Percentiles rank a stretch among this genome's conserved stretches.
Evolutionary conservation across 2,113 vertebrate species (phyloP).

Genomic region (Orientallactaga bullata): DNA sequence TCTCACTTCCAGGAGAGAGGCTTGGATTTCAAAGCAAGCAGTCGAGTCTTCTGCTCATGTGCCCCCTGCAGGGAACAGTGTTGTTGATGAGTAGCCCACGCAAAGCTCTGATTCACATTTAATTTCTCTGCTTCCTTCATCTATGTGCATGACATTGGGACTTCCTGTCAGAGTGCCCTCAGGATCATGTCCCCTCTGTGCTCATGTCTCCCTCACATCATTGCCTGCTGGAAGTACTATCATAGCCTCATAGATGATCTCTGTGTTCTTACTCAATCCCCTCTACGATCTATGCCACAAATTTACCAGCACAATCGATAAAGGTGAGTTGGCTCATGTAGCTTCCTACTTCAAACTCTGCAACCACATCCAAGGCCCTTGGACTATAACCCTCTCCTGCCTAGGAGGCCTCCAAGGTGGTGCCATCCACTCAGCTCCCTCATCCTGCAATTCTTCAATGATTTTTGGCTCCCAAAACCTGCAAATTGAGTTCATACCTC

Average conservation of each 20-base stretch:
- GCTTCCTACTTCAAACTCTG: background rate
- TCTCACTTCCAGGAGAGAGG: background rate
- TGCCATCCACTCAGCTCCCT: background rate
- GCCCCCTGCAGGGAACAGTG: background rate
- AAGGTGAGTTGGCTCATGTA: background rate
- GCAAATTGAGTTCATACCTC: background rate
- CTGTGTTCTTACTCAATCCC: background rate
- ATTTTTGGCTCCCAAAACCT: background rate
- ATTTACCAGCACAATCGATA: background rate
- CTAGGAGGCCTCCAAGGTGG: background rate
- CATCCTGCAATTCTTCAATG: background rate
- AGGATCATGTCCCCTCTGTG: background rate
- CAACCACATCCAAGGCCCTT: background rate
- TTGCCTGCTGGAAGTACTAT: no score
- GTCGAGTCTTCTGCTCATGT: fast-evolving
- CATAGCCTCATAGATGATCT: background rate
- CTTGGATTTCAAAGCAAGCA: background rate
- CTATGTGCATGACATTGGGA: background rate
- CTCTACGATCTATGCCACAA: background rate
- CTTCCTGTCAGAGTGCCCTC: background rate
- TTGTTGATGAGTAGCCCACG: background rate
- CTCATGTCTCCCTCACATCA: background rate
- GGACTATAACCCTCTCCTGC: background rate
- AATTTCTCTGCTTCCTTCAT: background rate
- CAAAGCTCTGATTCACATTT: background rate